Conservation (phyloP, 2,797 vertebrate genomes). For the Coendou prehensilis region DNA sequence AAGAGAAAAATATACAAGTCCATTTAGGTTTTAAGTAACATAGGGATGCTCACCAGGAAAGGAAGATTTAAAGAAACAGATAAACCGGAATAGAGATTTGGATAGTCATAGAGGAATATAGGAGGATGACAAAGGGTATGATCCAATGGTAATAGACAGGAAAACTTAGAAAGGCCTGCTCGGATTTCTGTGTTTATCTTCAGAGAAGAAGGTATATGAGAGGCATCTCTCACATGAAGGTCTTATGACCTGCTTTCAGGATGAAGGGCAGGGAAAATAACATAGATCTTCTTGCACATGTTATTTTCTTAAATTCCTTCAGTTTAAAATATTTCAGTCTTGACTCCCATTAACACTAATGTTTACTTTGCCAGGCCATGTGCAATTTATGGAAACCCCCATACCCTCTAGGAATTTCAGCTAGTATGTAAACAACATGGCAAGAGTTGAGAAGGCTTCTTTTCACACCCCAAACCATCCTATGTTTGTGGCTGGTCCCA, state of each 20-base stretch:
- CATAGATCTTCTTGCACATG: not conserved
- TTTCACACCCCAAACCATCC: not conserved
- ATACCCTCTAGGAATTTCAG: not conserved
- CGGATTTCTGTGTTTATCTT: not conserved
- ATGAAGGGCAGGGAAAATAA: not conserved
- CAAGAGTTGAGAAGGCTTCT: not conserved
- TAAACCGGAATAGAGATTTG: not conserved
- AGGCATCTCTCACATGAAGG: not conserved
- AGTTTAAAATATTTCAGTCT: not conserved
- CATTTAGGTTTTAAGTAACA: not conserved
- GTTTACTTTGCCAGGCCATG: not conserved
- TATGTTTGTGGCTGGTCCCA: not conserved
- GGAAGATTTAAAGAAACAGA: not conserved
- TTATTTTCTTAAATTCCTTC: not conserved
- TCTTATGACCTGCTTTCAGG: not conserved
- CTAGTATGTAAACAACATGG: not conserved
- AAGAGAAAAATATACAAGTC: not conserved
- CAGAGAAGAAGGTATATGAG: not conserved
- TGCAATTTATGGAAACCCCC: not conserved
- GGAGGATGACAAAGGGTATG: not conserved
- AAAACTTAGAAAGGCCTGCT: not conserved
- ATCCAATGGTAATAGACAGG: not conserved
- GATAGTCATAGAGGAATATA: not conserved
- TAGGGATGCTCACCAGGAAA: not conserved
- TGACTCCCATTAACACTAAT: not conserved